These are phyloP conservation scores for Platichthys stellatus DNA, from an alignment of 2,113 vertebrate genomes.

Conservation along the genomic window DNA sequence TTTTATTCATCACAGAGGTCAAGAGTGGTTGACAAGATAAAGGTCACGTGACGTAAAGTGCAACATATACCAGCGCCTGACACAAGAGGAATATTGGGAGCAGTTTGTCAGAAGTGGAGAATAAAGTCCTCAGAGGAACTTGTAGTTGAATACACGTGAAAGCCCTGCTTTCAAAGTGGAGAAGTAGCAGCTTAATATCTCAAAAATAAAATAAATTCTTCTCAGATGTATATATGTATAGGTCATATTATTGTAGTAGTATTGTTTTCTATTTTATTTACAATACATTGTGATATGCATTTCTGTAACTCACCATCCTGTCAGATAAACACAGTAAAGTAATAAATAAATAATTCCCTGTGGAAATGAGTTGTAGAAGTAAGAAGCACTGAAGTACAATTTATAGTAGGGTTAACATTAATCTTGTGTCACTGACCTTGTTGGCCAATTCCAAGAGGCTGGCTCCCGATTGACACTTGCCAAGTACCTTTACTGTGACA, in stretches of 20 bases:
- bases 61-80: not conserved
- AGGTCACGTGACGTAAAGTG: not conserved
- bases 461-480: too few relatives aligned
- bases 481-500: too few relatives aligned
- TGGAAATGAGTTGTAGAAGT: not conserved
- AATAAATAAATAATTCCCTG: not conserved
- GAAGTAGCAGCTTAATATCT: not conserved
- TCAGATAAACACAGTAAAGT: not conserved
- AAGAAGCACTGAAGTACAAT: not conserved
- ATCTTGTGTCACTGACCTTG: too few relatives aligned
- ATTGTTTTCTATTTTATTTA: too few relatives aligned
- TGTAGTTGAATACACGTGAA: not conserved
- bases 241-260: not conserved
- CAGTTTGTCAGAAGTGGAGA: not conserved
- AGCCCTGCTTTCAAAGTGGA: not conserved
- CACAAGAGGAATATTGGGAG: not conserved
- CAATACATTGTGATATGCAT: too few relatives aligned
- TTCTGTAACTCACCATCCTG: too few relatives aligned
- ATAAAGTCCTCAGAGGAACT: too few relatives aligned
- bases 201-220: not conserved
- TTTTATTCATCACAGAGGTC: conserved; percentile 4
- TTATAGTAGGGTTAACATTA: too few relatives aligned
- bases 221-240: not conserved
- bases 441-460: too few relatives aligned
- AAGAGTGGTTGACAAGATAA: not conserved